Evolutionary conservation across 2,113 vertebrate genomes (phyloP).

Genomic region (Podarcis raffonei): DNA sequence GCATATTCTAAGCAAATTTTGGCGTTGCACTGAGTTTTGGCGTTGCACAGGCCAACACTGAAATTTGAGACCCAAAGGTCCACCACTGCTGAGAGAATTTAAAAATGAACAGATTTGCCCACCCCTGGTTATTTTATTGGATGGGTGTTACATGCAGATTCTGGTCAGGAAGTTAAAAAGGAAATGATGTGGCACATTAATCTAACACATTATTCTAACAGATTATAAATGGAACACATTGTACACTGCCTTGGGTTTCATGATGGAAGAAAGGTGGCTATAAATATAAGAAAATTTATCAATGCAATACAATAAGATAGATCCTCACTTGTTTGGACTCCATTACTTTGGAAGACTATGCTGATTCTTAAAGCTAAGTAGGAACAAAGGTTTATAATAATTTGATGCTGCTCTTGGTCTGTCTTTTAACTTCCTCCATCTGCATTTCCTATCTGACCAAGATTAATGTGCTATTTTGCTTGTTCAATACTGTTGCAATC

Average conservation of each 20-base stretch:
- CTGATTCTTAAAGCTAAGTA: background rate
- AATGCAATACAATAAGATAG: background rate
- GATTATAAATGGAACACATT: background rate
- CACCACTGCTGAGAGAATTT: background rate
- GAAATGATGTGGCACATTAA: background rate
- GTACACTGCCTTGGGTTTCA: background rate
- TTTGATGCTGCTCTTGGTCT: constrained; percentile 5
- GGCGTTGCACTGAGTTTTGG: too few species aligned
- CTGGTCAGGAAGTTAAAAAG: background rate
- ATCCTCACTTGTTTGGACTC: background rate
- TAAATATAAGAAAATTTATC: background rate
- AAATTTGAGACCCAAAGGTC: too few species aligned
- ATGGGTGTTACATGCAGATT: too few species aligned
- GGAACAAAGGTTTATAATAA: background rate
- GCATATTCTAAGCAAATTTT: too few species aligned
- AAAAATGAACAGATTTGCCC: too few species aligned
- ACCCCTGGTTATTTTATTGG: too few species aligned
- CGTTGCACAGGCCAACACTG: too few species aligned
- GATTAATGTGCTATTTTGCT: background rate
- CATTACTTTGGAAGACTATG: background rate
- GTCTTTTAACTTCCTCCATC: constrained; percentile 3
- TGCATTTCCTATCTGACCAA: background rate
- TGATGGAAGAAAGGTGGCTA: background rate
- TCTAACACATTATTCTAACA: background rate
- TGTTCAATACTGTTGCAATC: background rate